Evolutionary conservation across 1,140 invertebrate genomes (phyloP).

Genomic region (Harlomillsia oculata): DNA sequence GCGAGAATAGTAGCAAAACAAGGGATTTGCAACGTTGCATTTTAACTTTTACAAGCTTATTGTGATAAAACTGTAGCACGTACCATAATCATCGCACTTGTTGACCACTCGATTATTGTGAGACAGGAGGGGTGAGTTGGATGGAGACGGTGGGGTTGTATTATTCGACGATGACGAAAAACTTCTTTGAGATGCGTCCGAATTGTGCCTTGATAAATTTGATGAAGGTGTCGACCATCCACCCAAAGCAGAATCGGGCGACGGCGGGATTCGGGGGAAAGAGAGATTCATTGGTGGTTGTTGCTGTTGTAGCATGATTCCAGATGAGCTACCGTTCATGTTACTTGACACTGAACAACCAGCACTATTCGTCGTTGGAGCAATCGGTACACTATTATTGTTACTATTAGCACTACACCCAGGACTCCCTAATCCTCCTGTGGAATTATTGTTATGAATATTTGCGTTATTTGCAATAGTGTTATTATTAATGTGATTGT

Average conservation of each 20-base stretch:
- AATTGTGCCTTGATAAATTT: slow-evolving; percentile 68
- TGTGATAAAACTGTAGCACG: not conserved
- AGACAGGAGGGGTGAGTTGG: slow-evolving; percentile 70
- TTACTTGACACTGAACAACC: slow-evolving; percentile 18
- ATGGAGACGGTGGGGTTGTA: slow-evolving; percentile 55
- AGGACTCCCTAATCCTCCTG: no score
- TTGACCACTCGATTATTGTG: slow-evolving; percentile 38
- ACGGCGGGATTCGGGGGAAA: slow-evolving; percentile 61
- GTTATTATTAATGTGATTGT: slow-evolving; percentile 36
- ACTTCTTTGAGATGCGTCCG: slow-evolving; percentile 70
- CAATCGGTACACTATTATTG: slow-evolving; percentile 17
- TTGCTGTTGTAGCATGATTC: slow-evolving; percentile 20
- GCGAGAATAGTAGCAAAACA: no score
- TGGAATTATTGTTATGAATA: slow-evolving; percentile 10
- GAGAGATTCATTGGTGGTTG: slow-evolving; percentile 51
- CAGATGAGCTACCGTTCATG: slow-evolving; percentile 8
- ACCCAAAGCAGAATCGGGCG: slow-evolving; percentile 57
- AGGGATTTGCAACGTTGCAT: slow-evolving; percentile 12
- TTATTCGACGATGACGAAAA: slow-evolving; percentile 50
- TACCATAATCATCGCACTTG: slow-evolving; percentile 34
- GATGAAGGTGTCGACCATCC: slow-evolving; percentile 55
- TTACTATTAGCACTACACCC: slow-evolving; percentile 8
- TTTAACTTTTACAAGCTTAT: slow-evolving; percentile 12
- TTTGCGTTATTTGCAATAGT: slow-evolving; percentile 36
- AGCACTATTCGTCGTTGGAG: slow-evolving; percentile 30